A percentile compares a stretch with the other conserved stretches of the same genome.
Conservation (phyloP, 2,888 invertebrate species). For the Pandemis cinnamomeana region DNA sequence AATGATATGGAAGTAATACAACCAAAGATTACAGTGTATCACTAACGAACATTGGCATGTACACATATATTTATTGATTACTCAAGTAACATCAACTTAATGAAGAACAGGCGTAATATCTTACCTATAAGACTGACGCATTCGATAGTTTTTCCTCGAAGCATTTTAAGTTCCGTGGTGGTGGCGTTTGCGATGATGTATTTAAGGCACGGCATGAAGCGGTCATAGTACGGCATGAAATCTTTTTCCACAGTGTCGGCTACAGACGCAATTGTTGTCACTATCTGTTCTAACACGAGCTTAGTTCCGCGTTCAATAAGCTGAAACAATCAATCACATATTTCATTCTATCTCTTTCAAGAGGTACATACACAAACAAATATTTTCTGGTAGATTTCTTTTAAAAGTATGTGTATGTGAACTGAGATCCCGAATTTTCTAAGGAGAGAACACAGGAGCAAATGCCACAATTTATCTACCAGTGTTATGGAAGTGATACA, state of each 20-base stretch:
- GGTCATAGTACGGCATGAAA: slow-evolving; percentile 97
- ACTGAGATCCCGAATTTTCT: slow-evolving; percentile 78
- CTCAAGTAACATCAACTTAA: too few relatives aligned
- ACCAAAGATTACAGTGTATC: slow-evolving; percentile 57
- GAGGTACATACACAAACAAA: background rate
- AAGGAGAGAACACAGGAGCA: slow-evolving; percentile 72
- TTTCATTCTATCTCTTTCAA: background rate
- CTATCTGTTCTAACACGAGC: slow-evolving; percentile 98
- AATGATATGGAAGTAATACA: slow-evolving; percentile 81
- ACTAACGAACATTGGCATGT: slow-evolving; percentile 81
- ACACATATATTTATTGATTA: too few relatives aligned
- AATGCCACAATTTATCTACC: slow-evolving; percentile 75
- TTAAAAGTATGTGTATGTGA: slow-evolving; percentile 63
- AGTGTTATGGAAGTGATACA: slow-evolving; percentile 81
- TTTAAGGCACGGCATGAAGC: slow-evolving; percentile 96
- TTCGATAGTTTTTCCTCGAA: slow-evolving; percentile 99
- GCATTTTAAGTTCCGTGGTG: slow-evolving; percentile 93
- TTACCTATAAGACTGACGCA: slow-evolving; percentile 98
- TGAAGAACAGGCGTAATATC: slow-evolving; percentile 21
- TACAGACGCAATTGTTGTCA: slow-evolving; percentile 99
- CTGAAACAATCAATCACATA: slow-evolving; percentile 59
- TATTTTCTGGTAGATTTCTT: background rate
- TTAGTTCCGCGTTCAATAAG: slow-evolving; percentile 97
- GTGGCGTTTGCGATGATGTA: slow-evolving; percentile 98
- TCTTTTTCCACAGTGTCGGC: slow-evolving; percentile 99